Evolutionary conservation across 2,888 invertebrate genomes (phyloP), one percentile per base, ranked within the genome.

Genomic region (Drosophila acutilabella): DNA sequence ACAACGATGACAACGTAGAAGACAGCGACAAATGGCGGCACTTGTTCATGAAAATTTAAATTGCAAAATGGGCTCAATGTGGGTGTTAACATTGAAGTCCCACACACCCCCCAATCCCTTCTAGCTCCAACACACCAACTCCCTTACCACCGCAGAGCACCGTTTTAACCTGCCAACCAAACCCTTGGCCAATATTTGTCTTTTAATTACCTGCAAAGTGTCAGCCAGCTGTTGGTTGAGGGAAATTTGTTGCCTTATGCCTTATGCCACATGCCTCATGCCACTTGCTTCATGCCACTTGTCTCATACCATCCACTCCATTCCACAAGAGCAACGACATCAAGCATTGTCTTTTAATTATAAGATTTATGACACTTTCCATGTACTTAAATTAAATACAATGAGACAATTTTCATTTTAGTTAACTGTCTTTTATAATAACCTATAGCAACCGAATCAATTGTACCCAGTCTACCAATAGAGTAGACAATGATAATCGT

Each of bases 31-130:
- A 84, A 89, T 88, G 89, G 85, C 71, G 88, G 71, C 56, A 78
- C 83, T 87, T 88, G 88, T 85, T 89, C 89, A 86, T 82, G 85
- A 86, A 85, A 88, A 86, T 86, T 86, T 85, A 86, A 86, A 86
- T 86, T 86, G 89, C 85, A 81, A 86, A 86, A 85, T 78, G 85
- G 88, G 67, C 78, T 80, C 72, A 74, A 38, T 64, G 81, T 64
- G 83, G 80, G 76, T 64, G 80, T 76, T 79, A 65, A 66, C 80
- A 68, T 50, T 58, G 59, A 51, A 16, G 14, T n/a, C 47, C 60
- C 48, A 23, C 14, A 8, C 38, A 13, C 51, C 45, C 23, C 23
- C 40, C 7, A 18, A 14, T 11, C n/a, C 7, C 8, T 5, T 13
- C 1, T 4, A 8, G n/a, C 20, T 13, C 8, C 10, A 26, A 26